Evolutionary conservation across 1,140 invertebrate genomes (phyloP).

Genomic region (Zaprionus ornatus): DNA sequence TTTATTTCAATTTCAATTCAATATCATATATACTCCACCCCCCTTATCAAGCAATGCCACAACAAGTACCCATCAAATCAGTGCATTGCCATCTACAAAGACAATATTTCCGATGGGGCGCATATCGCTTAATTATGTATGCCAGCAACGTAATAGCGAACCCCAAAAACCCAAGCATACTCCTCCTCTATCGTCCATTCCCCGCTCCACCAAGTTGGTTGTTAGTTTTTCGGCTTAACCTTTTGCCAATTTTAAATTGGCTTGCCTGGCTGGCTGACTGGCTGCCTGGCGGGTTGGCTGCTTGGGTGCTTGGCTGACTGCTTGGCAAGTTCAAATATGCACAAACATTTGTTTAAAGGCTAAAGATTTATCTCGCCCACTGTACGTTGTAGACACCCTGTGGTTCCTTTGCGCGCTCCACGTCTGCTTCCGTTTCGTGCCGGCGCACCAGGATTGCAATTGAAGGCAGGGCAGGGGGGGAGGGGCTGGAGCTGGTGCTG

Average conservation of each 20-base stretch:
- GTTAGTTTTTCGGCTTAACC: slow-evolving; percentile 79
- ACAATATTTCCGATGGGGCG: slow-evolving; percentile 39
- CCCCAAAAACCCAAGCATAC: slow-evolving; percentile 15
- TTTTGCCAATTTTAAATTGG: slow-evolving; percentile 80
- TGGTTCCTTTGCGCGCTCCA: slow-evolving; percentile 54
- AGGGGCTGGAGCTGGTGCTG: not conserved
- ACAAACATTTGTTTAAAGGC: slow-evolving; percentile 80
- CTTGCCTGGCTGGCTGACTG: slow-evolving; percentile 32
- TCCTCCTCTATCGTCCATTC: not conserved
- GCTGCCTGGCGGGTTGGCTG: slow-evolving; percentile 7
- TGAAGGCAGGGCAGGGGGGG: not conserved
- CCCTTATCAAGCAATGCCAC: not conserved
- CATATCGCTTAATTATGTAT: slow-evolving; percentile 71
- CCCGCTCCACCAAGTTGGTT: slow-evolving; percentile 30
- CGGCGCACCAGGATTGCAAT: not conserved
- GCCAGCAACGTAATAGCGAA: slow-evolving; percentile 56
- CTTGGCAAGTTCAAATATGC: slow-evolving; percentile 76
- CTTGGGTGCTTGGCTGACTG: slow-evolving; percentile 32
- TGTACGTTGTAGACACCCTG: slow-evolving; percentile 71
- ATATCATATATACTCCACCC: not conserved
- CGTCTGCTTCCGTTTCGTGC: slow-evolving; percentile 68
- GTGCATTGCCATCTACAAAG: slow-evolving; percentile 59
- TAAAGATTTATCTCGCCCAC: slow-evolving; percentile 76
- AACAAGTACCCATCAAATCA: slow-evolving; percentile 45
- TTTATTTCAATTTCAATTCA: not conserved